These are phyloP conservation scores for Lacanobia wlatinum DNA, from an alignment of 2,888 invertebrate species.

Conservation along the genomic window DNA sequence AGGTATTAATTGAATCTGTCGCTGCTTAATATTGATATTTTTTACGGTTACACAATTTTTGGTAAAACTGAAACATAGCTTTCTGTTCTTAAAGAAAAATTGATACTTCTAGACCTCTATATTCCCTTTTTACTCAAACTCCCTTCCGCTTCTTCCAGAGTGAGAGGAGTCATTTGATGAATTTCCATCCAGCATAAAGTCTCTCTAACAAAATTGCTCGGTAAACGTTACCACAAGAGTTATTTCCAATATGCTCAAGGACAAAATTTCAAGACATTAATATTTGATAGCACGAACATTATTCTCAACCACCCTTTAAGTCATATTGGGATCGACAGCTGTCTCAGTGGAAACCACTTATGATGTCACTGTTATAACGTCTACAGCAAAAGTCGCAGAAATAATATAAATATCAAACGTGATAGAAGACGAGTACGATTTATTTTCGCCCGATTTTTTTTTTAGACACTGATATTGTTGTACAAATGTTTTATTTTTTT, in stretches of 20 bases:
- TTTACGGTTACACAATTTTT: neutral
- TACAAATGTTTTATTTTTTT: neutral
- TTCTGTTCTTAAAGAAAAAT: neutral
- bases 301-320: slow-evolving; percentile 17
- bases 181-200: too few species aligned
- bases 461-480: too few species aligned
- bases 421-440: neutral
- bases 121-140: too few species aligned
- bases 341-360: neutral
- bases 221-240: slow-evolving; percentile 1
- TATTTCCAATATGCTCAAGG: slow-evolving; percentile 3
- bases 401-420: neutral
- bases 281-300: slow-evolving; percentile 38
- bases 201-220: neutral
- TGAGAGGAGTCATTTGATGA: too few species aligned
- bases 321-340: slow-evolving; percentile 34
- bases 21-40: neutral
- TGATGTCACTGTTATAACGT: neutral
- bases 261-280: slow-evolving; percentile 23
- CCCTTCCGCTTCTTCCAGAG: too few species aligned
- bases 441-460: neutral
- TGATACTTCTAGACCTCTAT: neutral
- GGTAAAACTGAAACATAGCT: too few species aligned
- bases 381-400: neutral
- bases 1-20: neutral